phyloP scores from a whole-genome alignment of 2,888 invertebrate genomes.

The Ditylenchus weischeri region DNA sequence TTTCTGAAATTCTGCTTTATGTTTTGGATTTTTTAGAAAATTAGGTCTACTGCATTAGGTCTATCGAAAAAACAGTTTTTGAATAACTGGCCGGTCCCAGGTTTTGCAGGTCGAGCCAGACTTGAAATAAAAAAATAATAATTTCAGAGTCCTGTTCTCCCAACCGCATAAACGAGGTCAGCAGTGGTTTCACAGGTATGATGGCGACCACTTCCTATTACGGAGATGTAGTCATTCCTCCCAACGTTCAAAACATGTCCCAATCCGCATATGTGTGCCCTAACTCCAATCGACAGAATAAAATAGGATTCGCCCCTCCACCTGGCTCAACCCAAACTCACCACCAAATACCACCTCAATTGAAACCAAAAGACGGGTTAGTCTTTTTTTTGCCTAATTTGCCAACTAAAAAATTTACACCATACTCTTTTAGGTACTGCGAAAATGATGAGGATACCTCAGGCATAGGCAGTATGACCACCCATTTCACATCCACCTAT shows the following conservation, averaged over 20 bases:
- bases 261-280: constrained; percentile 8
- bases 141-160: constrained; percentile 12
- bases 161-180: background rate
- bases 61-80: no score
- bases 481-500: constrained; percentile 18
- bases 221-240: background rate
- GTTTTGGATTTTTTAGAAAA: no score
- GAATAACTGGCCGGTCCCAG: no score
- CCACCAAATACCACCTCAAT: constrained; percentile 4
- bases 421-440: constrained; percentile 13
- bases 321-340: constrained; percentile 5
- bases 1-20: no score
- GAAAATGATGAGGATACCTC: constrained; percentile 24
- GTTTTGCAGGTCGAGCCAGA: no score
- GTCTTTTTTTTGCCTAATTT: no score
- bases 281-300: background rate
- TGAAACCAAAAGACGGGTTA: no score
- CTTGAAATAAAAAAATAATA: background rate
- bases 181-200: background rate
- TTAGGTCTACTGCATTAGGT: no score
- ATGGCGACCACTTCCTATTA: constrained; percentile 3
- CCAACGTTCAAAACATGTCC: background rate
- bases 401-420: no score
- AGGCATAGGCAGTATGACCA: constrained; percentile 37
- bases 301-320: constrained; percentile 20